phyloP scores from a whole-genome alignment of 2,888 invertebrate species.

The Coecobrya sp. region DNA sequence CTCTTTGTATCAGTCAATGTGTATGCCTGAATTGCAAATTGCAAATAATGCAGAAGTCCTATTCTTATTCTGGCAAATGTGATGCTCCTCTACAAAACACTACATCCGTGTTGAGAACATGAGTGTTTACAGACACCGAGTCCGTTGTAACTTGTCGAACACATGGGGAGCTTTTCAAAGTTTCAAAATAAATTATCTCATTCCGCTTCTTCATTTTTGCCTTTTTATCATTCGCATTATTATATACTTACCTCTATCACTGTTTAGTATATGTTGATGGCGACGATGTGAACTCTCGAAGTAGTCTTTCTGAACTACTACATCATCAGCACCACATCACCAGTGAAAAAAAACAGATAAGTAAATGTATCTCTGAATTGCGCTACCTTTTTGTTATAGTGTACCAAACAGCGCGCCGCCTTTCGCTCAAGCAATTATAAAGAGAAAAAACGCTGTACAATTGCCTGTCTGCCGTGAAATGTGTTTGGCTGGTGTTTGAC shows the following conservation, averaged over 20 bases:
- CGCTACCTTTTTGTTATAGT: not conserved
- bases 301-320: not conserved
- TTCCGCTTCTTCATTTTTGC: conserved; percentile 74
- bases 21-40: not conserved
- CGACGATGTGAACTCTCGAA: conserved; percentile 30
- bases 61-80: not conserved
- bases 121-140: conserved; percentile 77
- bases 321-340: not conserved
- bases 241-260: conserved; percentile 3
- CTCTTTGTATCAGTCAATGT: not conserved
- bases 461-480: not conserved
- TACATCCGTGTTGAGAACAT: conserved; percentile 75
- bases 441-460: conserved; percentile 23
- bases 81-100: not conserved
- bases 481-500: conserved; percentile 36
- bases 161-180: conserved; percentile 79
- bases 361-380: conserved; percentile 8
- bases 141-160: conserved; percentile 77
- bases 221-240: conserved; percentile 38
- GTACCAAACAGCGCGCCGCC: conserved; percentile 14
- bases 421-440: conserved; percentile 52
- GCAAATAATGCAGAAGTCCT: not conserved
- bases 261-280: conserved; percentile 3
- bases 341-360: not conserved
- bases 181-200: conserved; percentile 80